phyloP scores from a whole-genome alignment of 53 echinoderm and acorn worm species.

The Stichopus horrens region DNA sequence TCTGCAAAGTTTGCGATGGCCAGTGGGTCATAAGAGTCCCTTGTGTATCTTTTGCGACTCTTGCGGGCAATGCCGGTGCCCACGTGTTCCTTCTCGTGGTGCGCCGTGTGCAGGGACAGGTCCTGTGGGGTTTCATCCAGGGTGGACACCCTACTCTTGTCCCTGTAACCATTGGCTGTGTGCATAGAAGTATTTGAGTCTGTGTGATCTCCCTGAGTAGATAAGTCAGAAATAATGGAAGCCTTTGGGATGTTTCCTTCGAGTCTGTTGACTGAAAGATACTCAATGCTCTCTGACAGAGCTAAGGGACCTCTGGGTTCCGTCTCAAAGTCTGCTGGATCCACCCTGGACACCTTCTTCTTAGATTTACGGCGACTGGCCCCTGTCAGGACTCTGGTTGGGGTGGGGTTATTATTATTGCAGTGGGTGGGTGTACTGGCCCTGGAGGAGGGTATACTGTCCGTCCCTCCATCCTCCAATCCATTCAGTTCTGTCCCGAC shows the following conservation, averaged over 20 bases:
- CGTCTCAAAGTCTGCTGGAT: conserved; percentile 6
- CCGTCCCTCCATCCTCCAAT: conserved; percentile 27
- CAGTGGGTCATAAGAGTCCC: conserved; percentile 61
- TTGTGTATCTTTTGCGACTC: conserved; percentile 28
- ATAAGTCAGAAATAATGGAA: conserved; percentile 11
- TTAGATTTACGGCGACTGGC: conserved; percentile 83
- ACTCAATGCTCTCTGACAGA: neutral
- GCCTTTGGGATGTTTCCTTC: conserved; percentile 19
- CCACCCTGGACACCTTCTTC: conserved; percentile 60
- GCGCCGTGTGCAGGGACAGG: conserved; percentile 15
- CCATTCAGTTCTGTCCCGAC: conserved; percentile 35
- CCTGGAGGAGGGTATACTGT: conserved; percentile 43
- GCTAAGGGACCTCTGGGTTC: conserved; percentile 18
- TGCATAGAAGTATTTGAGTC: conserved; percentile 30
- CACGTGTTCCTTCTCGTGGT: neutral
- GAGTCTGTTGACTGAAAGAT: neutral
- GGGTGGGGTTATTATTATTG: conserved; percentile 45
- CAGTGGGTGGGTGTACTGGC: conserved; percentile 50
- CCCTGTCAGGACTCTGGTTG: conserved; percentile 69
- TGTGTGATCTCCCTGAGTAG: conserved; percentile 40
- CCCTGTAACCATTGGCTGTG: conserved; percentile 6
- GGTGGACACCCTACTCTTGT: neutral
- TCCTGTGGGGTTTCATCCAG: conserved; percentile 38
- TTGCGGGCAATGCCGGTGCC: conserved; percentile 31
- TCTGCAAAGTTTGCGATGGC: conserved; percentile 69